A percentile compares a stretch with the other conserved stretches of the same genome.
phyloP scores from a whole-genome alignment of 2,888 invertebrate genomes.

The Lottia scabra region DNA sequence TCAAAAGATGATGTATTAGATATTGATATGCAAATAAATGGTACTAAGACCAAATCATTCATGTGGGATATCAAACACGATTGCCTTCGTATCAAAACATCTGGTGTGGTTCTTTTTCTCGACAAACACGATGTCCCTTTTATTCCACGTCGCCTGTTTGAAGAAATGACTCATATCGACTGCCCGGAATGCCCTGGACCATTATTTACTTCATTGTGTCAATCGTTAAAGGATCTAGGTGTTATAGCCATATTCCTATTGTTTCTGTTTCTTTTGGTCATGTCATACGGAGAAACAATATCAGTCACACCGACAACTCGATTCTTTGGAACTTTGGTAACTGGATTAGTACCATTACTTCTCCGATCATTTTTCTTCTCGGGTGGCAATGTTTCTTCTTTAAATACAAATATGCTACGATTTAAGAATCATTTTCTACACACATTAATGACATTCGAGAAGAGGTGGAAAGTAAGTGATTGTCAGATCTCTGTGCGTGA shows the following conservation, averaged over 20 bases:
- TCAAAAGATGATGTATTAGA: neutral
- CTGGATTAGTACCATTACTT: constrained; percentile 26
- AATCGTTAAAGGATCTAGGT: constrained; percentile 20
- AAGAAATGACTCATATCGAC: constrained; percentile 20
- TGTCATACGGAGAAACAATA: constrained; percentile 30
- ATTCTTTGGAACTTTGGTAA: constrained; percentile 28
- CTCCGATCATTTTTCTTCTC: neutral
- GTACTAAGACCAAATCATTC: neutral
- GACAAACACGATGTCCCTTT: constrained; percentile 26
- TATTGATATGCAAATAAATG: neutral
- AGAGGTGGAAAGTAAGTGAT: neutral
- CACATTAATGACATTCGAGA: neutral
- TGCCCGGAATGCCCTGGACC: constrained; percentile 22
- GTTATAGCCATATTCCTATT: constrained; percentile 26
- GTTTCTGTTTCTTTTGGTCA: constrained; percentile 23
- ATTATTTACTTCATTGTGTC: constrained; percentile 16
- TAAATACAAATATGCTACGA: neutral
- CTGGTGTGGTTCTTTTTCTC: constrained; percentile 17
- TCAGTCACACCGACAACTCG: constrained; percentile 28
- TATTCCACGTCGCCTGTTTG: constrained; percentile 24
- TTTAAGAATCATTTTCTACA: neutral
- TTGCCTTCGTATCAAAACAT: neutral
- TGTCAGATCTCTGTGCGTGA: no score
- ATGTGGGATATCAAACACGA: neutral
- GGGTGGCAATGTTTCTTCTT: neutral